Percentiles rank a stretch among this genome's conserved stretches.
These are phyloP conservation scores for Hemaris fuciformis DNA, from an alignment of 2,888 invertebrate species.

Conservation along the genomic window DNA sequence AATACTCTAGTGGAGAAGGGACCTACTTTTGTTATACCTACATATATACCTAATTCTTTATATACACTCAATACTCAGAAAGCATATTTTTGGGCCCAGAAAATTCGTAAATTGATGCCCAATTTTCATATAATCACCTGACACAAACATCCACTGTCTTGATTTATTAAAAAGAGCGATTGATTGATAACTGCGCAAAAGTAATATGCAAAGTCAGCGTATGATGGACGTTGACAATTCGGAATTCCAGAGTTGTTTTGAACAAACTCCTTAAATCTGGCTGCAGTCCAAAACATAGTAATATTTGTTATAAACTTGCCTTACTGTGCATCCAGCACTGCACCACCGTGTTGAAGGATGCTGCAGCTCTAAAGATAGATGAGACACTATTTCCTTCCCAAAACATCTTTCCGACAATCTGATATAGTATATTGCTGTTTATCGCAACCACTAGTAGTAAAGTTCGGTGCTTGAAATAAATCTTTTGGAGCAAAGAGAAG, in stretches of 20 bases:
- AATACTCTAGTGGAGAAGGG: no score
- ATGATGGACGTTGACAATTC: constrained; percentile 16
- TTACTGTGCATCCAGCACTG: background rate
- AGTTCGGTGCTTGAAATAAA: background rate
- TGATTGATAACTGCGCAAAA: constrained; percentile 3
- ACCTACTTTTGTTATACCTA: no score
- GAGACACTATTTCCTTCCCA: background rate
- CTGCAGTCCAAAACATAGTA: constrained; percentile 19
- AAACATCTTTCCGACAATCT: background rate
- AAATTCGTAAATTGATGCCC: background rate
- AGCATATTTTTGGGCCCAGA: background rate
- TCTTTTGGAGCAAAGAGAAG: background rate
- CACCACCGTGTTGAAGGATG: constrained; percentile 10
- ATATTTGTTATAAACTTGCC: constrained; percentile 15
- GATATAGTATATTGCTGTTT: background rate
- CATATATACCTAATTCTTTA: no score
- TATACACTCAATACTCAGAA: no score
- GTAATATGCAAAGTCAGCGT: constrained; percentile 14
- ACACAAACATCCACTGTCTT: background rate
- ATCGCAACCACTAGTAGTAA: background rate
- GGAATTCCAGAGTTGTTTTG: constrained; percentile 11
- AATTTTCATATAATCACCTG: background rate
- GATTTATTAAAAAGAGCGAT: background rate
- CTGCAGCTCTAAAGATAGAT: constrained; percentile 15
- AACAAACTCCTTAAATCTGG: constrained; percentile 21